Conservation (phyloP, 2,888 invertebrate species). For the Dicyrtoma fusca region DNA sequence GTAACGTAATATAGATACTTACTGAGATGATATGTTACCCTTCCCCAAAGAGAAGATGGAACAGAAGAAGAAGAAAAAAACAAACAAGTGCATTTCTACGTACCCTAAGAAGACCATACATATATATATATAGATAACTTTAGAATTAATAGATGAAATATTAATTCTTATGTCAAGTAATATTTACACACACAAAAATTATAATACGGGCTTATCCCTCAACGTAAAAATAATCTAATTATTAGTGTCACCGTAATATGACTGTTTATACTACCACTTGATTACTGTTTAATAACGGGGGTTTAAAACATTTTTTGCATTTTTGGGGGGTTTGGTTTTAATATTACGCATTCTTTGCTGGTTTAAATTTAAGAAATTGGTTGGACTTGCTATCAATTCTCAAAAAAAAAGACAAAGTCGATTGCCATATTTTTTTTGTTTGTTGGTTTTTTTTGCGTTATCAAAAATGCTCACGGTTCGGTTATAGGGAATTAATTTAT, state of each 20-base stretch:
- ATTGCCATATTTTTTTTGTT: constrained; percentile 36
- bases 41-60: not conserved
- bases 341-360: constrained; percentile 7
- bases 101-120: constrained; percentile 7
- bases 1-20: too few relatives aligned
- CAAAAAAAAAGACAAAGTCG: constrained; percentile 19
- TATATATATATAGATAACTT: constrained; percentile 10
- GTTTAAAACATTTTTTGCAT: constrained; percentile 5
- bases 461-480: constrained; percentile 25
- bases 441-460: constrained; percentile 7
- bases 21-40: too few relatives aligned
- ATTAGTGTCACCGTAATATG: not conserved
- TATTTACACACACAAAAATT: not conserved
- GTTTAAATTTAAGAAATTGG: not conserved
- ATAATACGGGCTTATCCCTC: constrained; percentile 33
- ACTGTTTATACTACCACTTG: constrained; percentile 1
- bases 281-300: constrained; percentile 4
- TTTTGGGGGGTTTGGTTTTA: constrained; percentile 24
- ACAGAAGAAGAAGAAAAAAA: not conserved
- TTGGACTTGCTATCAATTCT: not conserved
- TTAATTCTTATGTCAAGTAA: not conserved
- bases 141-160: not conserved
- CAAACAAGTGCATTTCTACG: not conserved
- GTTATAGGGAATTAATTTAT: constrained; percentile 31
- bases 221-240: constrained; percentile 4